phyloP scores from a whole-genome alignment of 2,888 invertebrate genomes.

The Amitus sp. region DNA sequence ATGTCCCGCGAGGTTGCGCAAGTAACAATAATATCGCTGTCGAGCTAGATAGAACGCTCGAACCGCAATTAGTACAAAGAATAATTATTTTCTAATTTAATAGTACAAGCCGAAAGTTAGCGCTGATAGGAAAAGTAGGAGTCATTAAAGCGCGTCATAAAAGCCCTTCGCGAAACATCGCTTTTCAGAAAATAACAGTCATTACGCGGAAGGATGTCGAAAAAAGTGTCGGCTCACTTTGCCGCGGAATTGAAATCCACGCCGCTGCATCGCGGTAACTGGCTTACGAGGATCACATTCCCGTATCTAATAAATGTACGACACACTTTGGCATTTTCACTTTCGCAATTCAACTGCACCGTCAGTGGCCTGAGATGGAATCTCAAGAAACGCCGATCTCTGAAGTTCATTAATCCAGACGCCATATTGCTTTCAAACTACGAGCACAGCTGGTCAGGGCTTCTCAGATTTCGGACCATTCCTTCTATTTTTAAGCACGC shows the following conservation, averaged over 20 bases:
- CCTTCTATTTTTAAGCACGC: no score
- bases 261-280: constrained; percentile 4
- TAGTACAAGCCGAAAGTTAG: neutral
- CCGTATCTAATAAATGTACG: constrained; percentile 35
- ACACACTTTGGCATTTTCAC: constrained; percentile 39
- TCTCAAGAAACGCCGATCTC: constrained; percentile 24
- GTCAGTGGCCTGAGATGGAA: constrained; percentile 37
- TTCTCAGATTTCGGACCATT: neutral
- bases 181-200: constrained; percentile 26
- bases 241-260: constrained; percentile 5
- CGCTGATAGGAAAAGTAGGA: neutral
- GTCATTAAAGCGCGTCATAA: constrained; percentile 4
- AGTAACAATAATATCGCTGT: neutral
- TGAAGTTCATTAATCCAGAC: constrained; percentile 34
- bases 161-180: neutral
- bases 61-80: neutral
- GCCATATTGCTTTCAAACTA: neutral
- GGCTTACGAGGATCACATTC: constrained; percentile 26
- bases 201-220: constrained; percentile 26
- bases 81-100: neutral
- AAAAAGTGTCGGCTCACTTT: constrained; percentile 9
- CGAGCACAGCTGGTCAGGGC: neutral
- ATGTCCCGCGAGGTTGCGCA: no score
- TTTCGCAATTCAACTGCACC: constrained; percentile 35
- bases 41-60: neutral